phyloP scores from a whole-genome alignment of 2,113 vertebrate species.

The Marmota monax region DNA sequence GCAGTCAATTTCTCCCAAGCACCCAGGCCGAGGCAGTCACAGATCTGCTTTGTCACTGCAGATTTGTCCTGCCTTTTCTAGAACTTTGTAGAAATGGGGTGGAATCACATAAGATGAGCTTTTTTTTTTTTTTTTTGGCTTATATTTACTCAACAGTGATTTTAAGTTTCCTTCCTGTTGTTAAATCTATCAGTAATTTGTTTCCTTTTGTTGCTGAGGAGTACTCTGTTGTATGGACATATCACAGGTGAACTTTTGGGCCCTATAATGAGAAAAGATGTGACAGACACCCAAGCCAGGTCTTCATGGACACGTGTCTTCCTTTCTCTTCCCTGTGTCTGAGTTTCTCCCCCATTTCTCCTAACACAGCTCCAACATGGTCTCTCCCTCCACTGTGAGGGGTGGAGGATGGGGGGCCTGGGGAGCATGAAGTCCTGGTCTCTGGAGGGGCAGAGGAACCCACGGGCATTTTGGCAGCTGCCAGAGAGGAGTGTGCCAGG shows the following conservation, averaged over 20 bases:
- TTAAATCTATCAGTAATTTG: accelerated
- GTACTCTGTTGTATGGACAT: accelerated
- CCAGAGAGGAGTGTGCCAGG: constrained; percentile 26
- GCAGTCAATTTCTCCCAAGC: neutral
- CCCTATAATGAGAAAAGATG: neutral
- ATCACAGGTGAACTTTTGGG: neutral
- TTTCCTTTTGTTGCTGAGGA: neutral
- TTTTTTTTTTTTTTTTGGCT: neutral
- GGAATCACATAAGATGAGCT: neutral
- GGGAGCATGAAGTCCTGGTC: neutral
- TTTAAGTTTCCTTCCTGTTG: neutral
- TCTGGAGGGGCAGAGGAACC: neutral
- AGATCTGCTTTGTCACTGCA: neutral
- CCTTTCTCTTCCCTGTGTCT: neutral
- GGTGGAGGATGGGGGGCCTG: accelerated
- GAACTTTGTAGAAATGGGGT: neutral
- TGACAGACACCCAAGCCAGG: neutral
- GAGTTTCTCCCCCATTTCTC: neutral
- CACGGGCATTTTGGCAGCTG: constrained; percentile 18
- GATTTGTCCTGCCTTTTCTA: neutral
- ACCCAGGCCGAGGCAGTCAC: neutral
- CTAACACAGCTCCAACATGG: accelerated
- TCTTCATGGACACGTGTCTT: accelerated
- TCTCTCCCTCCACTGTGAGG: neutral
- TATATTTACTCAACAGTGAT: neutral